Evolutionary conservation across 1,140 invertebrate species (phyloP).

Genomic region (Belonocnema kinseyi): DNA sequence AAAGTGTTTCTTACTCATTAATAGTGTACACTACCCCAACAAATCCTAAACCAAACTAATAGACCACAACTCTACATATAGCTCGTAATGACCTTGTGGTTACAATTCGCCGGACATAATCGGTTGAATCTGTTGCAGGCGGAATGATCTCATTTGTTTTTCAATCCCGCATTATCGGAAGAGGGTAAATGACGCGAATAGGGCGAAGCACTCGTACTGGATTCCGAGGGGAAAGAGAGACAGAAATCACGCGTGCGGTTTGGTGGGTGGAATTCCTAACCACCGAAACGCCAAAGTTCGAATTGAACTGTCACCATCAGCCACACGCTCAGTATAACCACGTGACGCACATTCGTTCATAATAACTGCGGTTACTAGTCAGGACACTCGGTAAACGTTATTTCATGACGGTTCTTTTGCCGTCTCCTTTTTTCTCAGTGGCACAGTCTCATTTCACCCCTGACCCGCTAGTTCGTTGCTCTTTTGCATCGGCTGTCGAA

Average conservation of each 20-base stretch:
- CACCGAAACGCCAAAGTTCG: slow-evolving; percentile 73
- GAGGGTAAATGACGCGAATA: slow-evolving; percentile 42
- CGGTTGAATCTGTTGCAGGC: background rate
- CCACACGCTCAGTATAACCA: slow-evolving; percentile 53
- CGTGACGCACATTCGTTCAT: slow-evolving; percentile 69
- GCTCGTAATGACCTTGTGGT: slow-evolving; percentile 25
- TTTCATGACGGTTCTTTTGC: slow-evolving; percentile 51
- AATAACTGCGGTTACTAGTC: slow-evolving; percentile 69
- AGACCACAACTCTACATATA: background rate
- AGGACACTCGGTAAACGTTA: slow-evolving; percentile 56
- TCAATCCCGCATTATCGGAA: slow-evolving; percentile 43
- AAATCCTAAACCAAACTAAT: too few species aligned
- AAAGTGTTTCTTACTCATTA: too few species aligned
- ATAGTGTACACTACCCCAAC: too few species aligned
- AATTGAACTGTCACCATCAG: slow-evolving; percentile 76
- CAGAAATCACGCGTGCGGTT: slow-evolving; percentile 73
- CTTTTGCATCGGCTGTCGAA: slow-evolving; percentile 8
- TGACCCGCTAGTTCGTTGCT: slow-evolving; percentile 42
- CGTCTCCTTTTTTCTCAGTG: slow-evolving; percentile 31
- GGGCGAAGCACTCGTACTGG: slow-evolving; percentile 31
- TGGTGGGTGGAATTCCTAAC: slow-evolving; percentile 72
- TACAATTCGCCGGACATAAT: background rate
- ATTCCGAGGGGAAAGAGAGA: slow-evolving; percentile 59
- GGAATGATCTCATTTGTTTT: slow-evolving; percentile 46
- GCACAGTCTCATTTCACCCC: slow-evolving; percentile 53